A percentile compares a stretch with the other conserved stretches of the same genome.
phyloP scores from a whole-genome alignment of 1,140 invertebrate species.

The Leptopilina clavipes region DNA sequence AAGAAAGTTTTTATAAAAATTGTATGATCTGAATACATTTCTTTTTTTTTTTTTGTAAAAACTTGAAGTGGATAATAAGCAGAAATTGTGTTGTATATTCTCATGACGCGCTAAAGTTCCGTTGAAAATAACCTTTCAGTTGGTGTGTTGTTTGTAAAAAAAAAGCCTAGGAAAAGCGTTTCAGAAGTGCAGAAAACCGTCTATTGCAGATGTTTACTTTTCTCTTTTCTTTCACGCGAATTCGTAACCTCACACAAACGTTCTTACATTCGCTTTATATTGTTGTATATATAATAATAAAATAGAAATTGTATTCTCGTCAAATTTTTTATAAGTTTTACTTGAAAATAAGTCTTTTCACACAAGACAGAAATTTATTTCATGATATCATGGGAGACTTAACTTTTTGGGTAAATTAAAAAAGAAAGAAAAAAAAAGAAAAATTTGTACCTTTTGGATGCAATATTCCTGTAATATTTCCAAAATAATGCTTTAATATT shows the following conservation, averaged over 20 bases:
- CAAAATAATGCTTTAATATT: no score
- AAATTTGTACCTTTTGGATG: no score
- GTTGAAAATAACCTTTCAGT: slow-evolving; percentile 48
- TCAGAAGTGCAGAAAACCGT: slow-evolving; percentile 8
- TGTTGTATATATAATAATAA: background rate
- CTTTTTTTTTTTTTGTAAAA: background rate
- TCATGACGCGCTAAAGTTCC: slow-evolving; percentile 44
- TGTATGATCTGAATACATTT: background rate
- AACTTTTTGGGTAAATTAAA: background rate
- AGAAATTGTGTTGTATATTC: slow-evolving; percentile 43
- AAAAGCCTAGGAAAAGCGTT: slow-evolving; percentile 42
- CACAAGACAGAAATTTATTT: background rate
- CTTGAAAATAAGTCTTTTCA: background rate
- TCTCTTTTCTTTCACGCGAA: slow-evolving; percentile 14
- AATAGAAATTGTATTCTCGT: slow-evolving; percentile 12
- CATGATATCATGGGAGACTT: background rate
- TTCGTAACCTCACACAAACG: background rate
- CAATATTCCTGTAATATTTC: no score
- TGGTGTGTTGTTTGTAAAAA: background rate
- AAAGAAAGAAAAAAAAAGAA: no score
- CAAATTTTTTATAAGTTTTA: background rate
- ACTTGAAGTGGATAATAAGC: slow-evolving; percentile 25
- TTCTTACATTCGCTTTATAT: background rate
- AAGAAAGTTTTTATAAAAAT: background rate
- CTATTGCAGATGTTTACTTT: slow-evolving; percentile 17